Conservation (phyloP, 2,797 vertebrate species). For the Pangasius sanitwongsei region DNA sequence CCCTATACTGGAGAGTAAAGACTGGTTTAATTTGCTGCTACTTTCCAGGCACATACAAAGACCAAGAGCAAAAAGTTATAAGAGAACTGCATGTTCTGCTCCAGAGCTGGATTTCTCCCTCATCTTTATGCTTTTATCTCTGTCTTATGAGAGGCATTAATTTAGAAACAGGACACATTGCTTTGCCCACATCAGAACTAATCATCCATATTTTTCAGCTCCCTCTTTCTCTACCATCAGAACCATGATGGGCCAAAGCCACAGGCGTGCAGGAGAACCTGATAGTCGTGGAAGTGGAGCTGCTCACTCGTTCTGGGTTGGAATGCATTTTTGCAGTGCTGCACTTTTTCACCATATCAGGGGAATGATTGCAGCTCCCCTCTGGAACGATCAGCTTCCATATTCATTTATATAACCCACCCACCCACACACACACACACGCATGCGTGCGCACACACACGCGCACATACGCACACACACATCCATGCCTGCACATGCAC, state of each 20-base stretch:
- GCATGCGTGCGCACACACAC: constrained; percentile 2
- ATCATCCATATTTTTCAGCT: constrained; percentile 72
- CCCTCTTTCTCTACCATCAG: constrained; percentile 70
- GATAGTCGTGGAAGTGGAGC: constrained; percentile 80
- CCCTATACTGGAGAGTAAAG: neutral
- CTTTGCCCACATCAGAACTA: constrained; percentile 73
- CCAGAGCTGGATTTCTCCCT: constrained; percentile 65
- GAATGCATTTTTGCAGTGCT: constrained; percentile 77
- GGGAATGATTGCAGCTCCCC: constrained; percentile 70
- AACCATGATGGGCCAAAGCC: constrained; percentile 70
- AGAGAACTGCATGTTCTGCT: constrained; percentile 35
- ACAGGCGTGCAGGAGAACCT: constrained; percentile 75
- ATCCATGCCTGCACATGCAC: constrained; percentile 34
- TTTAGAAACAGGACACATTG: constrained; percentile 74
- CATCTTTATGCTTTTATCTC: constrained; percentile 59
- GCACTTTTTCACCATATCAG: constrained; percentile 75
- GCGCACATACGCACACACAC: constrained; percentile 26
- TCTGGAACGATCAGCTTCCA: constrained; percentile 64
- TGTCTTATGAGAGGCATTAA: constrained; percentile 65
- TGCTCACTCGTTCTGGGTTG: constrained; percentile 60
- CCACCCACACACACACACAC: constrained; percentile 33
- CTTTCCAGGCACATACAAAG: constrained; percentile 26
- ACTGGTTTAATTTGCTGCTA: constrained; percentile 30
- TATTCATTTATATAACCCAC: constrained; percentile 53
- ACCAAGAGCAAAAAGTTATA: constrained; percentile 11